Evolutionary conservation across 2,113 vertebrate species (phyloP), one percentile per base, ranked within the genome.

Genomic region (Peromyscus leucopus): DNA sequence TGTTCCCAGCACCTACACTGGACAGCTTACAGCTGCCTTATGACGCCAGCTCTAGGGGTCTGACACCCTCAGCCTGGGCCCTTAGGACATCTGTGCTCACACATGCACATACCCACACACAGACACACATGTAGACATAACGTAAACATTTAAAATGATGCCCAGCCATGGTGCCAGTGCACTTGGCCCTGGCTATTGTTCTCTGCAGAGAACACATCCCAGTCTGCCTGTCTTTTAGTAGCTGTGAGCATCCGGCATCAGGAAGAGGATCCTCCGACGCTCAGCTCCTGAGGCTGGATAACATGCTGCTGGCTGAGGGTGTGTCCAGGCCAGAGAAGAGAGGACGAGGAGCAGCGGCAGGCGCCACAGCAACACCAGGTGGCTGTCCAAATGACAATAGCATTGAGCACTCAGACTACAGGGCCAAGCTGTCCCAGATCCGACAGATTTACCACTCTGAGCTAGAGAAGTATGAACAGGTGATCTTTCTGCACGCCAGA

Each of bases 381-480:
- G 98, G 99, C 17, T 99, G 98, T 99, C 99, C 19, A 74, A 99
- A 99, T 0, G 99, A 99, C 98, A 99, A 99, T 98, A 99, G 99
- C 83, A 99, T 99, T 78, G 99, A 99, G 95, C 99, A 99, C 98
- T 99, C 99, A 6, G 99, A 99, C 98, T 99, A 99, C 98, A 99
- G 99, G 87, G 71, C 71, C 98, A 99, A 99, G 98, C 99, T 99
- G 91, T 99, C 99, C 96, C 99, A 99, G 98, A 99, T 99, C 97
- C 99, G 99, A 97, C 99, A 99, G 97, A 99, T 99, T 98, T 99
- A 99, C 98, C 99, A 99, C 98, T 99, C 99, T 0, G 99, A 99
- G 98, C 98, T 99, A 98, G 99, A 99, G 98, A 99, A 99, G 98
- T 99, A 99, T 57, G 99, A 99, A 97, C 99, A 99, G 99, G 99